Percentiles rank a stretch among this genome's conserved stretches.
Evolutionary conservation across 2,888 invertebrate genomes (phyloP).

Genomic region (Diarsia brunnea): DNA sequence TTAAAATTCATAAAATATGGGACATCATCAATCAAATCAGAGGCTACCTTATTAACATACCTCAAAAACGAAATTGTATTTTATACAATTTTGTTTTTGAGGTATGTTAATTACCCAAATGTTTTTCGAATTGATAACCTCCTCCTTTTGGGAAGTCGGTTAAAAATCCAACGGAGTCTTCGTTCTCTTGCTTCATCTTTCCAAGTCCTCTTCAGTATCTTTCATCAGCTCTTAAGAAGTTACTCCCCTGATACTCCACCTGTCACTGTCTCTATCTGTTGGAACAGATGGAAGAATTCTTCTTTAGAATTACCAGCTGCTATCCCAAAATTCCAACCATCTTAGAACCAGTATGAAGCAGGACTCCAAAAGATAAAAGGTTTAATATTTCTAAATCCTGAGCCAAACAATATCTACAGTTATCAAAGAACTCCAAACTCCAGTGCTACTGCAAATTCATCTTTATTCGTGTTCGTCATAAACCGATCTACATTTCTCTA

Average conservation of each 20-base stretch:
- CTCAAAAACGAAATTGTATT: background rate
- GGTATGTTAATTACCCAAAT: background rate
- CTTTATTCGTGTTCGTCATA: background rate
- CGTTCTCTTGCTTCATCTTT: background rate
- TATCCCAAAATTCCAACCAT: background rate
- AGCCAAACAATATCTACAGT: background rate
- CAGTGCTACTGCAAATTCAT: background rate
- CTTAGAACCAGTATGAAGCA: background rate
- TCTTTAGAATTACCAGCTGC: background rate
- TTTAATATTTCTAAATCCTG: background rate
- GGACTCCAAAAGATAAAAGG: background rate
- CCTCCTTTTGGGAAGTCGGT: too few relatives aligned
- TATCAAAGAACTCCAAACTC: too few relatives aligned
- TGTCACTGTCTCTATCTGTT: background rate
- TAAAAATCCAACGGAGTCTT: background rate
- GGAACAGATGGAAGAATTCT: background rate
- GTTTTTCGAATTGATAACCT: too few relatives aligned
- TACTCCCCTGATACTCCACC: background rate
- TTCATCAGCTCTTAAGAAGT: background rate
- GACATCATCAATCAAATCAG: slow-evolving; percentile 1
- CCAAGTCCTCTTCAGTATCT: background rate
- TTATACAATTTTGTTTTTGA: too few relatives aligned
- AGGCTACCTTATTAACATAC: background rate
- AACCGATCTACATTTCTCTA: slow-evolving; percentile 26
- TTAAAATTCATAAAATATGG: background rate